Base-by-base conservation (phyloP, 2,797 vertebrate genomes). In the Synanceia verrucosa region DNA sequence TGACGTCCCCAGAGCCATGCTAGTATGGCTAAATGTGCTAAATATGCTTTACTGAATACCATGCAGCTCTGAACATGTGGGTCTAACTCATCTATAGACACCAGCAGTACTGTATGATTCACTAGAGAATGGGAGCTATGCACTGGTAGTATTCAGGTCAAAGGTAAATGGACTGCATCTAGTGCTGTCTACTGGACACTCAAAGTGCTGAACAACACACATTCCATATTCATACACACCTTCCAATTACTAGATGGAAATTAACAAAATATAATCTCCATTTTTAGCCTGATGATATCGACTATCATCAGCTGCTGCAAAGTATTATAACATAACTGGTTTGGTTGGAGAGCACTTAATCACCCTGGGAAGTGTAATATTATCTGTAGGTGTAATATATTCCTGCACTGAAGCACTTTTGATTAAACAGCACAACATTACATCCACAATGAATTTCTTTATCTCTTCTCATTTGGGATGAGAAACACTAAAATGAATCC, bases 301-400 rank as follows among this genome's bases (percentile, higher is more conserved):
- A 51, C 16, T 19, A 4, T 55, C 31, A 55, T 61, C 19, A 18
- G 23, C 37, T 43, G 14, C 51, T 36, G 16, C 33, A 23, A 24
- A 56, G 11, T 60, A 64, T 65, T 47, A 33, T 48, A 68, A 44
- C 48, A 39, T 41, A 47, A 47, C 46, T 36, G 21, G 46, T 62
- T 53, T 50, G 44, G 44, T 59, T 62, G 48, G 55, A 58, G 39
- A 71, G 26, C 19, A 57, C 2, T 37, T 60, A 58, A 71, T 76
- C 52, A 57, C 37, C 44, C 51, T 14, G 37, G 12, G 28, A 68
- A 14, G 50, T 43, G 66, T 11, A 57, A 43, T 9, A 53, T 72
- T 52, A 74, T 12, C 59, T 29, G 33, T 6, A 14, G 39, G 18
- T 60, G 43, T 56, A 68, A 73, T 19, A 7, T 34, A 21, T 55